These are phyloP conservation scores for Pararge aegeria DNA, from an alignment of 1,140 invertebrate species.

Conservation along the genomic window DNA sequence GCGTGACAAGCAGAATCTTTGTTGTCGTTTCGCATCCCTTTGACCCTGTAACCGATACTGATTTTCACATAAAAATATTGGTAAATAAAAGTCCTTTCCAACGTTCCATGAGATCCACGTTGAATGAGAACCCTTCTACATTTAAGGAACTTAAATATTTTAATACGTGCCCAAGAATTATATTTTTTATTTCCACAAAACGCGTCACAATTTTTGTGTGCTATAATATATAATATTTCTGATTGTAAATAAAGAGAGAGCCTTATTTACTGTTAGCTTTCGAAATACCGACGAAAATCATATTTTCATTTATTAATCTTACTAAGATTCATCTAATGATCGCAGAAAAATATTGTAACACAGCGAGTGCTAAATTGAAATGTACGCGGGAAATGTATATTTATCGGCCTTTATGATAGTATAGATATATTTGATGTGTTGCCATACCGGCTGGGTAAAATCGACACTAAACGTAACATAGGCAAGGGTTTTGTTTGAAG, in stretches of 20 bases:
- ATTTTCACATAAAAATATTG: slow-evolving; percentile 24
- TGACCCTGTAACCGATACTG: slow-evolving; percentile 30
- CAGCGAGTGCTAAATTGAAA: not conserved
- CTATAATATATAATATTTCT: too few species aligned
- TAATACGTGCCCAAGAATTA: too few species aligned
- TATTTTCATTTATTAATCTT: too few species aligned
- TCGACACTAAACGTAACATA: not conserved
- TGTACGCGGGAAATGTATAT: not conserved
- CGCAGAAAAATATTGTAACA: too few species aligned
- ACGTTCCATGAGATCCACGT: slow-evolving; percentile 9
- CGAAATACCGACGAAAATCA: too few species aligned
- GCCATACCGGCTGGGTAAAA: not conserved
- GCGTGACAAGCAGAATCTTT: slow-evolving; percentile 44
- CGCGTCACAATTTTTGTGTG: too few species aligned
- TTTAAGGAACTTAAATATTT: not conserved
- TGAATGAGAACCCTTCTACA: slow-evolving; percentile 7
- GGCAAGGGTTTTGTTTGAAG: not conserved
- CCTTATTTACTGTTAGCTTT: too few species aligned
- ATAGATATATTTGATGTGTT: not conserved
- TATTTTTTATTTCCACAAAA: too few species aligned
- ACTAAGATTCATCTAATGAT: too few species aligned
- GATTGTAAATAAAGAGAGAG: too few species aligned
- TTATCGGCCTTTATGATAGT: not conserved
- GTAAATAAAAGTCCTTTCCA: slow-evolving; percentile 23
- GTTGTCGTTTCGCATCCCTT: slow-evolving; percentile 38